A percentile compares a stretch with the other conserved stretches of the same genome.
Conservation (phyloP, 2,113 vertebrate species). For the Protobothrops flavoviridis region DNA sequence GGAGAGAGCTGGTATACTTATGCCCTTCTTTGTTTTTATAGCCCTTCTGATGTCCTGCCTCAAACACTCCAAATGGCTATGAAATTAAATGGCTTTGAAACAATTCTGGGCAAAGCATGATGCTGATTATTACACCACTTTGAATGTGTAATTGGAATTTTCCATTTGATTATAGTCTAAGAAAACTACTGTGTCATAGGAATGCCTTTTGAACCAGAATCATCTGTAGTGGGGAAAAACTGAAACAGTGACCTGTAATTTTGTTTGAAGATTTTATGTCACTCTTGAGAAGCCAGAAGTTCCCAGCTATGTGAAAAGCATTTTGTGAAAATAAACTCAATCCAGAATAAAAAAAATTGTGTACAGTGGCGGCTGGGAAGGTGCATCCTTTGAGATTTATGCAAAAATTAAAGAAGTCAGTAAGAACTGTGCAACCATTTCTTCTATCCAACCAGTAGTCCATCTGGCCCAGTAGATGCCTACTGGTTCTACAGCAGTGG, state of each 20-base stretch:
- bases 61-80: background rate
- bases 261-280: background rate
- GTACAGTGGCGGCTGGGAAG: background rate
- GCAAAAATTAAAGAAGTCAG: background rate
- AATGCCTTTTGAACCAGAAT: background rate
- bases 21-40: background rate
- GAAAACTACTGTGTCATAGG: background rate
- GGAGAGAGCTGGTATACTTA: background rate
- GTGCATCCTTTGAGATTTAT: background rate
- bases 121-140: background rate
- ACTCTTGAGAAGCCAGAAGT: background rate
- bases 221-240: background rate
- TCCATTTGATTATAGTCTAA: background rate
- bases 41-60: background rate
- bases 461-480: background rate
- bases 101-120: background rate
- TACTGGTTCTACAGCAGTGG: background rate
- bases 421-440: background rate
- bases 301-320: background rate
- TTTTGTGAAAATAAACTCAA: background rate
- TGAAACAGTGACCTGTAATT: background rate
- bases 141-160: background rate
- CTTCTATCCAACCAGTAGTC: background rate
- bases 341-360: background rate
- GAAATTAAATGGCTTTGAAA: background rate